phyloP scores from a whole-genome alignment of 2,888 invertebrate genomes.

The Laothoe populi region DNA sequence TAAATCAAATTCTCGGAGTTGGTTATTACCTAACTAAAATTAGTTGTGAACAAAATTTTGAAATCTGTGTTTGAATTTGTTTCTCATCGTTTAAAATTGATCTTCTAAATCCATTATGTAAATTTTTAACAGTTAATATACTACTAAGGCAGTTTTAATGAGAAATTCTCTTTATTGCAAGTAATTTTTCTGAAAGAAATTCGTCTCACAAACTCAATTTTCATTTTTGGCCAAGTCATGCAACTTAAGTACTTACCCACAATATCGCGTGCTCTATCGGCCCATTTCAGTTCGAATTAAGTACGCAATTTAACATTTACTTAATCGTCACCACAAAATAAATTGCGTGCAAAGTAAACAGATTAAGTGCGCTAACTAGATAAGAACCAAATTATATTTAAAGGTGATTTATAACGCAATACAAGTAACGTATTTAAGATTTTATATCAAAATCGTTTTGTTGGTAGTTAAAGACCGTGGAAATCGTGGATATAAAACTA shows the following conservation, averaged over 20 bases:
- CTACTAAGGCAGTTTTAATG: not conserved
- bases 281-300: slow-evolving; percentile 16
- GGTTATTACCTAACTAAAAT: too few species aligned
- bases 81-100: not conserved
- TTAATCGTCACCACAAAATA: slow-evolving; percentile 20
- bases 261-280: slow-evolving; percentile 11
- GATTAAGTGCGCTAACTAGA: slow-evolving; percentile 26
- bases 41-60: not conserved
- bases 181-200: slow-evolving; percentile 2
- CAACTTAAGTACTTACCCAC: not conserved
- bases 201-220: not conserved
- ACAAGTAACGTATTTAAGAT: not conserved
- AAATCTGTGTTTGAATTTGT: not conserved
- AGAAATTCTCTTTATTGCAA: not conserved
- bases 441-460: slow-evolving; percentile 15
- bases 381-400: slow-evolving; percentile 22
- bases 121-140: not conserved
- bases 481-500: not conserved
- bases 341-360: slow-evolving; percentile 28
- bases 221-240: slow-evolving; percentile 6
- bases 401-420: slow-evolving; percentile 22
- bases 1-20: too few species aligned
- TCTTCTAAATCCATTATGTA: not conserved
- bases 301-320: slow-evolving; percentile 21
- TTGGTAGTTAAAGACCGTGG: not conserved